phyloP scores from a whole-genome alignment of 2,888 invertebrate species.

The Allolobophora icterica region DNA sequence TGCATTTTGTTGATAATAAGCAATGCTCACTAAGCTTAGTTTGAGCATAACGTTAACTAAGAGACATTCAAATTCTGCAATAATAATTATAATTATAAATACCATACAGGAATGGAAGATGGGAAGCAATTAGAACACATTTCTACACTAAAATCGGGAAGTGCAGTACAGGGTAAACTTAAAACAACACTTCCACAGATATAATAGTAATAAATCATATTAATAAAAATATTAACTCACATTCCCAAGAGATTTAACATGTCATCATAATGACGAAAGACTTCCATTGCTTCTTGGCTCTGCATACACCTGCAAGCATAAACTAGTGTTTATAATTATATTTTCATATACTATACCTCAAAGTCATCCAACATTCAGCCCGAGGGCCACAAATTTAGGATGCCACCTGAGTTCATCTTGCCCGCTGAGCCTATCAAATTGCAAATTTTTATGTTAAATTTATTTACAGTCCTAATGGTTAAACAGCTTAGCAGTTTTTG shows the following conservation, averaged over 20 bases:
- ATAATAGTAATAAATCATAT: not conserved
- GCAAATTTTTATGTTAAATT: too few species aligned
- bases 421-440: too few species aligned
- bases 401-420: too few species aligned
- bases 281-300: constrained; percentile 74
- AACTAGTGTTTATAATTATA: not conserved
- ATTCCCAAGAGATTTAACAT: constrained; percentile 75
- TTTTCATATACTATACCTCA: not conserved
- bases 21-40: not conserved
- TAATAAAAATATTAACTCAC: constrained; percentile 49
- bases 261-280: constrained; percentile 77
- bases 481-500: too few species aligned
- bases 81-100: not conserved
- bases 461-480: too few species aligned
- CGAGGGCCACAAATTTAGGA: too few species aligned
- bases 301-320: constrained; percentile 69
- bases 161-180: not conserved
- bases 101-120: not conserved
- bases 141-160: not conserved
- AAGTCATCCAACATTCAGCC: too few species aligned
- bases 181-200: not conserved
- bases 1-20: not conserved
- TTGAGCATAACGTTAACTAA: not conserved
- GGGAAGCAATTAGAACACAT: not conserved
- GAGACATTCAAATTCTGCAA: not conserved